A percentile compares a stretch with the other conserved stretches of the same genome.
These are phyloP conservation scores for Philopotamus ludificatus DNA, from an alignment of 1,140 invertebrate genomes.

Conservation along the genomic window DNA sequence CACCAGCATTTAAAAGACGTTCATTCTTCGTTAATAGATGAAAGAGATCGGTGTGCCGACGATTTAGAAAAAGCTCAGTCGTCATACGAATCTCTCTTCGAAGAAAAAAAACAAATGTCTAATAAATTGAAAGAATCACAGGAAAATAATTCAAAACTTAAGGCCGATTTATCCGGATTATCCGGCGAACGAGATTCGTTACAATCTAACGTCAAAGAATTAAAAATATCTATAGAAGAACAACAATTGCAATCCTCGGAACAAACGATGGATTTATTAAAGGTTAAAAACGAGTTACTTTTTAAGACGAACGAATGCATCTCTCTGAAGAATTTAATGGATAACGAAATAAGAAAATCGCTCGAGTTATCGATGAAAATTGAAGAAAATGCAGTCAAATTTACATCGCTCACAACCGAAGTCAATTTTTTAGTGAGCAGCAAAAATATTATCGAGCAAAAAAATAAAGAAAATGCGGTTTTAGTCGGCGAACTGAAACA, in stretches of 20 bases:
- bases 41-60: conserved; percentile 54
- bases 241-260: conserved; percentile 43
- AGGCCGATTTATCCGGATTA: conserved; percentile 33
- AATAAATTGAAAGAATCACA: conserved; percentile 46
- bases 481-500: conserved; percentile 23
- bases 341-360: conserved; percentile 32
- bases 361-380: conserved; percentile 15
- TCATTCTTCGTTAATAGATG: conserved; percentile 55
- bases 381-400: conserved; percentile 33
- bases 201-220: conserved; percentile 37
- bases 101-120: conserved; percentile 20
- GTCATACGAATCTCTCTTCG: conserved; percentile 5
- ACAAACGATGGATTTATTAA: conserved; percentile 47
- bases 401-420: conserved; percentile 29
- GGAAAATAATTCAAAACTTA: too few species aligned
- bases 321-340: conserved; percentile 25
- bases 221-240: conserved; percentile 45
- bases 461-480: conserved; percentile 31
- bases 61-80: conserved; percentile 43
- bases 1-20: conserved; percentile 50
- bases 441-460: conserved; percentile 35
- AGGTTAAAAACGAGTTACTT: conserved; percentile 45
- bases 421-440: conserved; percentile 30
- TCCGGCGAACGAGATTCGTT: conserved; percentile 52
- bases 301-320: conserved; percentile 28